Percentiles rank a stretch among this genome's conserved stretches.
These are phyloP conservation scores for Hestina assimilis DNA, from an alignment of 1,140 invertebrate genomes.

Conservation along the genomic window DNA sequence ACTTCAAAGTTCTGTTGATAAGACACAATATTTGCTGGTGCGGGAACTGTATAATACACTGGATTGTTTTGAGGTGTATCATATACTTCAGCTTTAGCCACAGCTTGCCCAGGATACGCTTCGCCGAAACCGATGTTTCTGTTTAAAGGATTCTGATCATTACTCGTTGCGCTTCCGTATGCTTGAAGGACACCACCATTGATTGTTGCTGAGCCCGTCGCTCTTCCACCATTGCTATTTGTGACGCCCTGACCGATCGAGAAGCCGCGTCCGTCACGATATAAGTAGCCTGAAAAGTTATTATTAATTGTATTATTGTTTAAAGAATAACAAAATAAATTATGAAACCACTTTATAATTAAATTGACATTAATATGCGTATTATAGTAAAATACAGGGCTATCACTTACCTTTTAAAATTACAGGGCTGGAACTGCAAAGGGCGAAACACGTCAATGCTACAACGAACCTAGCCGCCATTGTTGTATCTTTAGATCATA, in stretches of 20 bases:
- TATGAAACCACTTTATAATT: too few species aligned
- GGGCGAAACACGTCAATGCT: conserved; percentile 48
- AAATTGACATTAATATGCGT: neutral
- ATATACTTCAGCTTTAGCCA: conserved; percentile 51
- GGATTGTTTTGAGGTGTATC: conserved; percentile 38
- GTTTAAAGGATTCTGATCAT: conserved; percentile 19
- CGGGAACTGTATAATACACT: conserved; percentile 48
- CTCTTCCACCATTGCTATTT: conserved; percentile 37
- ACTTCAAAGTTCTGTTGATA: conserved; percentile 60
- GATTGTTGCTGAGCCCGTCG: conserved; percentile 39
- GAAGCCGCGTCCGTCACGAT: conserved; percentile 57
- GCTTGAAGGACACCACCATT: conserved; percentile 46
- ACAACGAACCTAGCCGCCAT: conserved; percentile 64
- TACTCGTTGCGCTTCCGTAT: conserved; percentile 38
- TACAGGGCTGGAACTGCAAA: conserved; percentile 52
- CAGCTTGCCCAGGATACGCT: conserved; percentile 45
- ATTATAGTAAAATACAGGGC: neutral
- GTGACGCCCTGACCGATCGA: conserved; percentile 50
- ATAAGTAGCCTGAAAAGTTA: conserved; percentile 46
- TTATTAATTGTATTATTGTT: neutral
- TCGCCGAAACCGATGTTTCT: conserved; percentile 32
- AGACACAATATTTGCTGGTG: conserved; percentile 53
- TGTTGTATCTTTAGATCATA: conserved; percentile 21
- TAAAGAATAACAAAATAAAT: too few species aligned
- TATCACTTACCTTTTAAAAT: conserved; percentile 54